A percentile compares a stretch with the other conserved stretches of the same genome.
These are phyloP conservation scores for Myopa testacea DNA, from an alignment of 2,888 invertebrate species.

Conservation along the genomic window DNA sequence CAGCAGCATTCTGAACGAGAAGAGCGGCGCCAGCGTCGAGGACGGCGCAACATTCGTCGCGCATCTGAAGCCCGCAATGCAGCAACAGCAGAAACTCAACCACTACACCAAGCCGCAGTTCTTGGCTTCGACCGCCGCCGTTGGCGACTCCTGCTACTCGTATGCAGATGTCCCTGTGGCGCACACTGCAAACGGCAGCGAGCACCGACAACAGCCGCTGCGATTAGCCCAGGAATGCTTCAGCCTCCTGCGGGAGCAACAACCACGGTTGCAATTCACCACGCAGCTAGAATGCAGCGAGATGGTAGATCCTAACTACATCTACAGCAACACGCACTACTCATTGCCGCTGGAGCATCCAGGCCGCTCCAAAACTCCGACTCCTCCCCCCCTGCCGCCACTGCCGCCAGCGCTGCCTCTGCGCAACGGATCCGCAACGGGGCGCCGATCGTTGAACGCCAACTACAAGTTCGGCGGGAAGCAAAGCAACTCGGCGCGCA, in stretches of 20 bases:
- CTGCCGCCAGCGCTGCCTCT: constrained; percentile 66
- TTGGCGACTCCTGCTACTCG: constrained; percentile 62
- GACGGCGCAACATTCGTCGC: constrained; percentile 64
- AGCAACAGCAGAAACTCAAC: constrained; percentile 54
- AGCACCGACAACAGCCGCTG: constrained; percentile 48
- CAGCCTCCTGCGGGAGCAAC: constrained; percentile 56
- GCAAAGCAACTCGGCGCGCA: not conserved
- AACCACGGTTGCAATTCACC: constrained; percentile 46
- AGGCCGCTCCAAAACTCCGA: constrained; percentile 61
- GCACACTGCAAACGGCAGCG: constrained; percentile 49
- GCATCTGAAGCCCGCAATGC: constrained; percentile 59
- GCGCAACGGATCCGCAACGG: constrained; percentile 59
- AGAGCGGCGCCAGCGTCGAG: constrained; percentile 53
- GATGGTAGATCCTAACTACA: constrained; percentile 65
- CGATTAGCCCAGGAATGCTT: constrained; percentile 63
- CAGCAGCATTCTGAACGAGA: constrained; percentile 62
- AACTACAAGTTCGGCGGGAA: constrained; percentile 36
- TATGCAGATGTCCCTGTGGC: constrained; percentile 63
- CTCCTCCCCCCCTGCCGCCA: constrained; percentile 60
- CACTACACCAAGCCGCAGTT: constrained; percentile 64
- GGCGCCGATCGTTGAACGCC: constrained; percentile 48
- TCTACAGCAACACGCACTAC: constrained; percentile 65
- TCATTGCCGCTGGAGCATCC: constrained; percentile 65
- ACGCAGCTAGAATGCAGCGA: constrained; percentile 54
- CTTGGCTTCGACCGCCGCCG: constrained; percentile 56